Evolutionary conservation across 2,113 vertebrate genomes (phyloP).

Genomic region (Thymallus thymallus): DNA sequence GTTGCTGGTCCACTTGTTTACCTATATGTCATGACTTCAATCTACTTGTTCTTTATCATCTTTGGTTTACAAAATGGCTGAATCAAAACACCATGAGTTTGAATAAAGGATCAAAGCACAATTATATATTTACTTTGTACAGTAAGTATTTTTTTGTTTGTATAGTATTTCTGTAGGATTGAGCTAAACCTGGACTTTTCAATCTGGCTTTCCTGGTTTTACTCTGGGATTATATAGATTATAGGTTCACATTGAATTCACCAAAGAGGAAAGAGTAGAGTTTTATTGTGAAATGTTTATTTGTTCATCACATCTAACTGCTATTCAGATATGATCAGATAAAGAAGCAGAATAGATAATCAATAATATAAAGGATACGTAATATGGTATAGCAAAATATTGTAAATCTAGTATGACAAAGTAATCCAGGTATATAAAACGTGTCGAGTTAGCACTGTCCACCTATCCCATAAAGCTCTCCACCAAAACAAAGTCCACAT

Average conservation of each 20-base stretch:
- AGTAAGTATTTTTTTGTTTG: background rate
- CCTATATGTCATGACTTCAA: slow-evolving; percentile 31
- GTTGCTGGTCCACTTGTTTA: slow-evolving; percentile 29
- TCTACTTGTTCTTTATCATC: slow-evolving; percentile 67
- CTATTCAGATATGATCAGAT: no score
- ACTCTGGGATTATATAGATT: no score
- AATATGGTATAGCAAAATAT: no score
- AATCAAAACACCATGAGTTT: slow-evolving; percentile 38
- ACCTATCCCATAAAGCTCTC: background rate
- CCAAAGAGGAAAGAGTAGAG: no score
- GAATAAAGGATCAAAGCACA: slow-evolving; percentile 64
- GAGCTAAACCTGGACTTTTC: background rate
- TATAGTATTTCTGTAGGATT: background rate
- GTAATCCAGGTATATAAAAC: background rate
- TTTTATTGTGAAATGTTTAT: no score
- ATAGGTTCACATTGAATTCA: no score
- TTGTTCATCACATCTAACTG: no score
- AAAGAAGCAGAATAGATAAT: no score
- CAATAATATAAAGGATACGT: no score
- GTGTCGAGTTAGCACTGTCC: background rate
- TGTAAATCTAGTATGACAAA: background rate
- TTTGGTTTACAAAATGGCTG: slow-evolving; percentile 56
- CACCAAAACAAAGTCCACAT: background rate
- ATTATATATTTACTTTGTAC: slow-evolving; percentile 27
- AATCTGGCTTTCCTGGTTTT: background rate